Evolutionary conservation across 2,113 vertebrate species (phyloP).

Genomic region (Pelodiscus sinensis): DNA sequence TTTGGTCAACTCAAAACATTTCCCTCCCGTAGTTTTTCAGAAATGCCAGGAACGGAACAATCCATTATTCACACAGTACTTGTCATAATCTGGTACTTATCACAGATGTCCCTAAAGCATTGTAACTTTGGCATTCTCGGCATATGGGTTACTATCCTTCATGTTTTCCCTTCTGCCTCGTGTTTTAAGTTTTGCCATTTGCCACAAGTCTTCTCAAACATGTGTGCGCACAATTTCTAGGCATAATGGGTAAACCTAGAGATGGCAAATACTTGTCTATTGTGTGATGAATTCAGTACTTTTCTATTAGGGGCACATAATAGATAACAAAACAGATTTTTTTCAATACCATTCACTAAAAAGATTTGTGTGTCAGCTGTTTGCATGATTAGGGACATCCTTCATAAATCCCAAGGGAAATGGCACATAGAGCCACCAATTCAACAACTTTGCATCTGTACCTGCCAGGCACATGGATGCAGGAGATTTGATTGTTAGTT

Average conservation of each 20-base stretch:
- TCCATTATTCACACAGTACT: background rate
- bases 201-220: background rate
- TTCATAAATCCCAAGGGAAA: background rate
- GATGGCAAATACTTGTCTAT: background rate
- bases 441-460: background rate
- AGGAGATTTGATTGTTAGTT: background rate
- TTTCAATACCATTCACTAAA: background rate
- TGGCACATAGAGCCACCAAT: background rate
- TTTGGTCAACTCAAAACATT: background rate
- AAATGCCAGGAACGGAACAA: background rate
- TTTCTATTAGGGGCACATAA: background rate
- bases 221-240: background rate
- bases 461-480: background rate
- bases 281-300: background rate
- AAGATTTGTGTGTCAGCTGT: background rate
- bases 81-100: background rate
- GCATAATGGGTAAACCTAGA: background rate
- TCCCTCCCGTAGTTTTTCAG: background rate
- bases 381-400: background rate
- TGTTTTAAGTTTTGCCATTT: background rate
- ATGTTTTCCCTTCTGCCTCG: background rate
- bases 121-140: background rate
- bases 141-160: background rate
- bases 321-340: background rate
- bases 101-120: background rate